Percentiles rank a stretch among this genome's conserved stretches.
These are phyloP conservation scores for Campylorhamphus procurvoides DNA, from an alignment of 2,113 vertebrate genomes.

Conservation along the genomic window DNA sequence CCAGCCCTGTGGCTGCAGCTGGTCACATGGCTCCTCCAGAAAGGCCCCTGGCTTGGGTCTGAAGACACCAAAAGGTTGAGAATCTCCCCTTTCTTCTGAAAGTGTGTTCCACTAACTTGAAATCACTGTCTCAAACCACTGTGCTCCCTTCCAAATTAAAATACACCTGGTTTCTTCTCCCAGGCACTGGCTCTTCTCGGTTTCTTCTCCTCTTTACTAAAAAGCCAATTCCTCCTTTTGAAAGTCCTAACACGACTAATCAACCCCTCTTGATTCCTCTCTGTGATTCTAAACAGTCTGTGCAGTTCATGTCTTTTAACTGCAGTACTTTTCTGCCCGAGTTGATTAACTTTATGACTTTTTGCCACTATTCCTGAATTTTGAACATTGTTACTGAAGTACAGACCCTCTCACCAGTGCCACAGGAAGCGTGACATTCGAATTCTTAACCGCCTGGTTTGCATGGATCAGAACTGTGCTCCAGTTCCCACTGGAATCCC, in stretches of 20 bases:
- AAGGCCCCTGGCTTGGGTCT: not conserved
- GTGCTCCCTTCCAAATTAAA: conserved; percentile 39
- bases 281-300: conserved; percentile 34
- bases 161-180: not conserved
- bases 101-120: not conserved
- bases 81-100: not conserved
- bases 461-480: not conserved
- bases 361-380: not conserved
- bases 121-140: not conserved
- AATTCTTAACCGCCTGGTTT: not conserved
- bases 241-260: conserved; percentile 23
- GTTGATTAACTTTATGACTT: conserved; percentile 30
- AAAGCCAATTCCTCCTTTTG: conserved; percentile 43
- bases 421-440: not conserved
- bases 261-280: conserved; percentile 45
- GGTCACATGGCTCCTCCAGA: not conserved
- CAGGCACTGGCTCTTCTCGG: not conserved
- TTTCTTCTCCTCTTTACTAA: conserved; percentile 8
- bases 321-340: not conserved
- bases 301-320: not conserved
- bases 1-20: not conserved
- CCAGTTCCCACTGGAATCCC: not conserved
- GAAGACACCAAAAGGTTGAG: not conserved
- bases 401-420: not conserved
- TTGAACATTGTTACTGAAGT: not conserved